A percentile compares a stretch with the other conserved stretches of the same genome.
These are phyloP conservation scores for Zaprionus taronus DNA, from an alignment of 1,140 invertebrate genomes.

Conservation along the genomic window DNA sequence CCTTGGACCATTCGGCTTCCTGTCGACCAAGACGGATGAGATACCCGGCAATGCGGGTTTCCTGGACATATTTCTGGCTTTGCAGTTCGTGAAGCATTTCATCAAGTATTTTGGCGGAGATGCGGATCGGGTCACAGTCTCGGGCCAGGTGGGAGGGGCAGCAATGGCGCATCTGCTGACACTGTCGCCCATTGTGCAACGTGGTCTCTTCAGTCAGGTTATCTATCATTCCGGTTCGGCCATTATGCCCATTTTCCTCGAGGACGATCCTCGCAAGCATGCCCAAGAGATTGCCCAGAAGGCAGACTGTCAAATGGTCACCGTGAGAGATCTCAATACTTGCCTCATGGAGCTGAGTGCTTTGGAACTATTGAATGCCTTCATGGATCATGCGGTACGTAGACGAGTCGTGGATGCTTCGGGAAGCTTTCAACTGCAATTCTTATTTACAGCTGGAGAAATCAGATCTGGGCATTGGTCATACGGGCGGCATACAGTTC, in stretches of 20 bases:
- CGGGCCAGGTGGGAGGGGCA: slow-evolving; percentile 87
- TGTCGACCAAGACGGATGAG: slow-evolving; percentile 85
- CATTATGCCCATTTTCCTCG: slow-evolving; percentile 79
- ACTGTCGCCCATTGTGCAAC: slow-evolving; percentile 82
- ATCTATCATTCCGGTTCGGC: slow-evolving; percentile 83
- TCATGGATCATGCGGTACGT: slow-evolving; percentile 79
- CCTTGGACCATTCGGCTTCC: slow-evolving; percentile 86
- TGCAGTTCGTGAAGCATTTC: slow-evolving; percentile 88
- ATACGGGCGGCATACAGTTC: slow-evolving; percentile 82
- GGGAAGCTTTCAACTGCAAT: neutral
- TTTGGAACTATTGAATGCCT: slow-evolving; percentile 72
- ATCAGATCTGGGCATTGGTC: slow-evolving; percentile 75
- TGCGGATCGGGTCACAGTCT: slow-evolving; percentile 86
- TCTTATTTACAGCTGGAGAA: slow-evolving; percentile 65
- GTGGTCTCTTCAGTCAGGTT: slow-evolving; percentile 75
- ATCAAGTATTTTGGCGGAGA: slow-evolving; percentile 89
- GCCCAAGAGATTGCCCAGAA: slow-evolving; percentile 78
- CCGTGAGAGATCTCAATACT: slow-evolving; percentile 73
- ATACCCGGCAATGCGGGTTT: slow-evolving; percentile 89
- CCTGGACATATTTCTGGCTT: slow-evolving; percentile 87
- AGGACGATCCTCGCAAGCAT: slow-evolving; percentile 75
- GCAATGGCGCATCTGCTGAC: slow-evolving; percentile 85
- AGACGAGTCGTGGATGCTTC: neutral
- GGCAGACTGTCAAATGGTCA: slow-evolving; percentile 70
- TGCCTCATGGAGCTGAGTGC: slow-evolving; percentile 76